Percentiles rank a stretch among this genome's conserved stretches.
These are phyloP conservation scores for Phaethon lepturus DNA, from an alignment of 2,113 vertebrate genomes.

Conservation along the genomic window DNA sequence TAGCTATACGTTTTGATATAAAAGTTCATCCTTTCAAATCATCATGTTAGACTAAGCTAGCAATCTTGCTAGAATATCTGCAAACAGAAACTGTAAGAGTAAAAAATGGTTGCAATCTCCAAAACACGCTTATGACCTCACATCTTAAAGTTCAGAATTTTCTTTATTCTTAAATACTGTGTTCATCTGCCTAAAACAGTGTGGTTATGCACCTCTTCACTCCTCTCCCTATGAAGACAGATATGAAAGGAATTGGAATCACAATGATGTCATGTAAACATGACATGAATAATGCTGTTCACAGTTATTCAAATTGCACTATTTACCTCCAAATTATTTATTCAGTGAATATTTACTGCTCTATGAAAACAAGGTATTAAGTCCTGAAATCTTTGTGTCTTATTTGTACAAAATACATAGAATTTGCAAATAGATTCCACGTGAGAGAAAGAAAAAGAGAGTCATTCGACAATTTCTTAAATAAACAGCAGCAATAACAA, in stretches of 20 bases:
- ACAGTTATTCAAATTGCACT: neutral
- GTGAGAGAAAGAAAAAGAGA: neutral
- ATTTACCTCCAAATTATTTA: neutral
- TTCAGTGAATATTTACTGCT: neutral
- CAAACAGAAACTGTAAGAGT: neutral
- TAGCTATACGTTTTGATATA: slow-evolving; percentile 31
- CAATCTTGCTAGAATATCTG: slow-evolving; percentile 14
- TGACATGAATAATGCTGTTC: neutral
- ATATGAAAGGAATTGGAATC: neutral
- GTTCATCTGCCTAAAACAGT: neutral
- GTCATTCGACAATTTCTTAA: neutral
- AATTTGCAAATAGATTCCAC: neutral
- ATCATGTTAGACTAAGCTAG: slow-evolving; percentile 53
- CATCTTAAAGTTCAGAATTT: slow-evolving; percentile 2
- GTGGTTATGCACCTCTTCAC: neutral
- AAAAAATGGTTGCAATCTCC: neutral
- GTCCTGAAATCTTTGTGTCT: neutral
- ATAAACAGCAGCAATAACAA: neutral
- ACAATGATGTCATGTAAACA: neutral
- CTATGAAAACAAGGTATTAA: neutral
- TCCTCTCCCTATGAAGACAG: neutral
- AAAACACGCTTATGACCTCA: neutral
- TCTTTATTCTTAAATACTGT: slow-evolving; percentile 2
- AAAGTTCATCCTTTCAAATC: slow-evolving; percentile 56
- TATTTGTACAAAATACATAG: neutral